Base-by-base conservation (phyloP, 2,113 vertebrate genomes). In the Embiotoca jacksoni region DNA sequence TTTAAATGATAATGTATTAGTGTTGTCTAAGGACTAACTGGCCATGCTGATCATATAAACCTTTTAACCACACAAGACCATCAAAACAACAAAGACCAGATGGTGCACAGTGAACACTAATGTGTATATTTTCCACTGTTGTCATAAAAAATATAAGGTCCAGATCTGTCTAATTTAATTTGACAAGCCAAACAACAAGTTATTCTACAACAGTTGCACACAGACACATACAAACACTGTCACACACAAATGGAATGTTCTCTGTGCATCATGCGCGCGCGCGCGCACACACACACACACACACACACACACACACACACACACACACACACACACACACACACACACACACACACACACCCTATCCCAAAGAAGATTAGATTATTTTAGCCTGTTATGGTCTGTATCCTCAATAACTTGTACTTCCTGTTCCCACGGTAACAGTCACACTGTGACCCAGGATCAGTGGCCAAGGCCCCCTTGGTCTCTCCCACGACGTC, bases 381-480 rank as follows among this genome's bases (percentile, higher is more conserved):
- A 90, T 92, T 89, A 83, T 88, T 90, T 89, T 89, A 91, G 83
- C 68, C 82, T 83, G 68, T 87, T 81, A 58, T 82, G 78, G 75
- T 75, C 72, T 82, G 65, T 87, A 84, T 89, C 79, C 79, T 71
- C 72, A 79, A 90, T 90, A 92, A 89, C 83, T 87, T 64, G 49
- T 53, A 91, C 88, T 93, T 94, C 92, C 93, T 92, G 92, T 94
- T 93, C 92, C 90, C 93, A 94, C 81, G 82, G 81, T 89, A 64
- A 77, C 57, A 58, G 76, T 75, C 74, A 35, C 49, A 70, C 49
- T 79, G 46, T 81, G 84, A 88, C 53, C 75, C 54, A n/a, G 63
- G 62, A 77, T 82, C 75, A 53, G 62, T 39, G n/a, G 78, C 75
- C 74, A 72, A 78, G 50, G 11, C 88, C 85, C 88, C 80, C 84